Conservation (phyloP, 2,113 vertebrate genomes). For the Raphicerus campestris region DNA sequence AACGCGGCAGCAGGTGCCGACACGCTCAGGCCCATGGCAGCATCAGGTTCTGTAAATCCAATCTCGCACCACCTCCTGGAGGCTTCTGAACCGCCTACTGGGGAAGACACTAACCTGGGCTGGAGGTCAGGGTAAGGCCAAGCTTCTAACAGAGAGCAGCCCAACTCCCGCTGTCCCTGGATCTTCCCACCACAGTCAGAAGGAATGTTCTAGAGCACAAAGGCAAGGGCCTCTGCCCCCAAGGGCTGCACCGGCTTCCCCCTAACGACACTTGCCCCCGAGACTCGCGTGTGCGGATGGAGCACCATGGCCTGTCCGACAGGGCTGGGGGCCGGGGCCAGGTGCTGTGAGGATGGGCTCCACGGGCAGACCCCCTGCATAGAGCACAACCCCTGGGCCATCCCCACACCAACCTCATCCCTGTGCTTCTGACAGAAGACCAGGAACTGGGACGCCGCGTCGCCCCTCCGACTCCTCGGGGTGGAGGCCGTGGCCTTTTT, state of each 20-base stretch:
- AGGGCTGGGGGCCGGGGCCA: accelerated
- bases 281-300: background rate
- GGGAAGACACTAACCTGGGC: background rate
- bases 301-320: accelerated
- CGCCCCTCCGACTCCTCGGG: constrained; percentile 80
- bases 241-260: too few relatives aligned
- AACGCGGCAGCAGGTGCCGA: background rate
- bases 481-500: constrained; percentile 76
- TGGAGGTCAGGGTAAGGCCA: background rate
- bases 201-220: background rate
- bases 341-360: background rate
- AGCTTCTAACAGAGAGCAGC: background rate
- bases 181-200: background rate
- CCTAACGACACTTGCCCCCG: background rate
- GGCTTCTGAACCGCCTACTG: background rate
- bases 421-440: constrained; percentile 88
- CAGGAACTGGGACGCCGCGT: constrained; percentile 82
- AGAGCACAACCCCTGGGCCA: background rate
- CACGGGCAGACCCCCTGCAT: background rate
- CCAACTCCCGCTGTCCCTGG: background rate
- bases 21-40: background rate
- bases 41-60: background rate
- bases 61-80: accelerated
- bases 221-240: background rate
- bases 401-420: constrained; percentile 82